Evolutionary conservation across 2,888 invertebrate species (phyloP).

Genomic region (Cyaniris semiargus): DNA sequence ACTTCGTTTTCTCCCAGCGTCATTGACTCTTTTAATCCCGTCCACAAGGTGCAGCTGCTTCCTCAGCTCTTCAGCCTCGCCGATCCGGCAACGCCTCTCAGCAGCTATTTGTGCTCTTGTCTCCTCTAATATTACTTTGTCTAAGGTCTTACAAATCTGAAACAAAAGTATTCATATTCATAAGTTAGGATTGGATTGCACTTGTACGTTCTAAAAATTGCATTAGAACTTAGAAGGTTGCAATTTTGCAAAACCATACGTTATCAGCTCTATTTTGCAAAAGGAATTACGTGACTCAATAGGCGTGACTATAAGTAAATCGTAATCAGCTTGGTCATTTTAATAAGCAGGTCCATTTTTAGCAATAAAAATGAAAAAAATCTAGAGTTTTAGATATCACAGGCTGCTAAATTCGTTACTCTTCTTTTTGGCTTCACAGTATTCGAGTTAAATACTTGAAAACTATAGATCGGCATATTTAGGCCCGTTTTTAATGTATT

Average conservation of each 20-base stretch:
- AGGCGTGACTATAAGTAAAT: not conserved
- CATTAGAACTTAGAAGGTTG: not conserved
- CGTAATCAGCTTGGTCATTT: not conserved
- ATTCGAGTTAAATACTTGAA: too few relatives aligned
- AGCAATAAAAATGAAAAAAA: not conserved
- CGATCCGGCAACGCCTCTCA: slow-evolving; percentile 53
- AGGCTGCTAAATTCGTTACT: too few relatives aligned
- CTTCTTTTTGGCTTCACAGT: too few relatives aligned
- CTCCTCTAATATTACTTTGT: slow-evolving; percentile 57
- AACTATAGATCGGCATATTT: too few relatives aligned
- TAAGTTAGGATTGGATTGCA: not conserved
- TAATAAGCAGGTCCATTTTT: not conserved
- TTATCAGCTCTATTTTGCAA: not conserved
- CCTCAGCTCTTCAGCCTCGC: slow-evolving; percentile 52
- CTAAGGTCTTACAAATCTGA: slow-evolving; percentile 55
- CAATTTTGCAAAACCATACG: not conserved
- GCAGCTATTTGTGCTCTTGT: slow-evolving; percentile 58
- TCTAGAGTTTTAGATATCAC: too few relatives aligned
- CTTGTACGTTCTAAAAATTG: not conserved
- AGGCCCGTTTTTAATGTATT: too few relatives aligned
- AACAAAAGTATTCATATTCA: not conserved
- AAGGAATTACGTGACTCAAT: not conserved
- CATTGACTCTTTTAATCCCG: slow-evolving; percentile 50
- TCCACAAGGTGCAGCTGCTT: slow-evolving; percentile 51
- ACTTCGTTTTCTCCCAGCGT: slow-evolving; percentile 52